phyloP scores from a whole-genome alignment of 2,113 vertebrate species.

The Sciurus niger region DNA sequence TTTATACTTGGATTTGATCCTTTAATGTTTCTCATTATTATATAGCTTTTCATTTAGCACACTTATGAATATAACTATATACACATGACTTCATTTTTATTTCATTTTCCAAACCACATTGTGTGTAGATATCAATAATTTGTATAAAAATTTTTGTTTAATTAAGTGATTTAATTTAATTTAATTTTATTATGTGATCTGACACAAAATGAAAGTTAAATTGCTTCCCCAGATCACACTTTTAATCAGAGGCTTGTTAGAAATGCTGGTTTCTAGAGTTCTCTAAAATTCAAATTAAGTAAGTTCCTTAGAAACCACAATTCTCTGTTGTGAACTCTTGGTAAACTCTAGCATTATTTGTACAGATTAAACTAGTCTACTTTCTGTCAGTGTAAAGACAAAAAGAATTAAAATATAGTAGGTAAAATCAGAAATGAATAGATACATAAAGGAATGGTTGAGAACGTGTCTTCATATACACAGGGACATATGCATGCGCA shows the following conservation, averaged over 20 bases:
- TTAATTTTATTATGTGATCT: slow-evolving; percentile 44
- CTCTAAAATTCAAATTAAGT: background rate
- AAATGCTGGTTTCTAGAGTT: no score
- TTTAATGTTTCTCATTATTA: slow-evolving; percentile 14
- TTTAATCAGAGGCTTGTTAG: no score
- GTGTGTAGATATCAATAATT: slow-evolving; percentile 55
- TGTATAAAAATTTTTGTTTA: slow-evolving; percentile 63
- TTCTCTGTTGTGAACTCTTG: background rate
- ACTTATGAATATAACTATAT: slow-evolving; percentile 11
- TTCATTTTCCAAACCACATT: slow-evolving; percentile 73
- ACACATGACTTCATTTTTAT: background rate
- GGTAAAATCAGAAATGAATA: background rate
- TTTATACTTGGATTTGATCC: no score
- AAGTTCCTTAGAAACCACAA: background rate
- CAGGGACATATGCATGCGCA: background rate
- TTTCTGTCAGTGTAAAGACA: background rate
- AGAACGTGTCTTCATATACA: background rate
- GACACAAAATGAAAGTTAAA: background rate
- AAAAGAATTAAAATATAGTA: background rate
- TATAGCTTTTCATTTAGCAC: slow-evolving; percentile 66
- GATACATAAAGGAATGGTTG: background rate
- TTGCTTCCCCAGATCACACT: no score
- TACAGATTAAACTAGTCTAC: background rate
- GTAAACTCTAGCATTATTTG: background rate
- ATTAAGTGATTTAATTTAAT: slow-evolving; percentile 23